Conservation (phyloP, 2,888 invertebrate genomes). For the Calliphora vomitoria region DNA sequence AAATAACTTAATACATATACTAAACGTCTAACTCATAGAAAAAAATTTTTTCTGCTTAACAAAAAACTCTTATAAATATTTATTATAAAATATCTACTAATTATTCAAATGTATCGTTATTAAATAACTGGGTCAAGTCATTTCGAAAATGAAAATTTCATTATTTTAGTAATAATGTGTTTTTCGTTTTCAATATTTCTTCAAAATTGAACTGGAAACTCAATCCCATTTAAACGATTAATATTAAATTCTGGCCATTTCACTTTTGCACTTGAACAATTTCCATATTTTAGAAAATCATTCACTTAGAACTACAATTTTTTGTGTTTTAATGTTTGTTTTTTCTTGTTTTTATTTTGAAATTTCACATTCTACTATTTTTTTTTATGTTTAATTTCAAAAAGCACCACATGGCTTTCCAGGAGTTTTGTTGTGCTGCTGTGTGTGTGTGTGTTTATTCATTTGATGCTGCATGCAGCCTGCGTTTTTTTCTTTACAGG, state of each 20-base stretch:
- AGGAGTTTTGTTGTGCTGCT: slow-evolving; percentile 53
- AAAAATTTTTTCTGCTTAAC: too few relatives aligned
- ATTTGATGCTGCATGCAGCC: slow-evolving; percentile 49
- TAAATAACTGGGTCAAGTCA: background rate
- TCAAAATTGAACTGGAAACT: background rate
- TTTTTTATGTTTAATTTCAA: slow-evolving; percentile 19
- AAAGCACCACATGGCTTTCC: slow-evolving; percentile 70
- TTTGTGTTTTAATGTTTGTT: background rate
- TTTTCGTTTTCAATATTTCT: background rate
- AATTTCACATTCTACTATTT: slow-evolving; percentile 22
- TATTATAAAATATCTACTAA: too few relatives aligned
- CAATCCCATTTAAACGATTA: slow-evolving; percentile 29
- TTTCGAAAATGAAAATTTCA: background rate
- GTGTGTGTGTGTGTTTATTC: slow-evolving; percentile 29
- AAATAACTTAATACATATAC: too few relatives aligned
- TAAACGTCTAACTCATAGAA: too few relatives aligned
- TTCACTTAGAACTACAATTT: slow-evolving; percentile 56
- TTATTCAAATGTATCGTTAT: too few relatives aligned
- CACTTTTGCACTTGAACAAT: slow-evolving; percentile 64
- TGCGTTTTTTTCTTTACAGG: slow-evolving; percentile 36
- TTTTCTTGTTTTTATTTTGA: slow-evolving; percentile 26
- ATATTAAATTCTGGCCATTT: slow-evolving; percentile 32
- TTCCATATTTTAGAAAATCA: slow-evolving; percentile 59
- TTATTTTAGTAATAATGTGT: background rate
- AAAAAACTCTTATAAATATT: too few relatives aligned